These are phyloP conservation scores for Amniataba percoides DNA, from an alignment of 2,797 vertebrate species.

Conservation along the genomic window DNA sequence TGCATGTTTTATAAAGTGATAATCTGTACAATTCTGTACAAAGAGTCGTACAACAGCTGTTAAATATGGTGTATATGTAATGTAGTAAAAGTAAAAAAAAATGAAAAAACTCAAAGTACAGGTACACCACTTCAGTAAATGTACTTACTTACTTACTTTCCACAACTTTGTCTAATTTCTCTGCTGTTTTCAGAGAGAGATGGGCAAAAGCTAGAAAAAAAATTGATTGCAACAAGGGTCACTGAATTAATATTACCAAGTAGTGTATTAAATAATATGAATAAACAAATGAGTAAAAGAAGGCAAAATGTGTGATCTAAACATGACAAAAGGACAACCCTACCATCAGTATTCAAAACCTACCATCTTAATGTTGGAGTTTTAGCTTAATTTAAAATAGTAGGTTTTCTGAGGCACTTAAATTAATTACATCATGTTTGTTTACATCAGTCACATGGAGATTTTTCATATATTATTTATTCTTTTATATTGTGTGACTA, in stretches of 20 bases:
- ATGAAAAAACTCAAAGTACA: background rate
- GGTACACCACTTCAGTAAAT: background rate
- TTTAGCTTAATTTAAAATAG: background rate
- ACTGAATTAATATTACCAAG: background rate
- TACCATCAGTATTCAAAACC: background rate
- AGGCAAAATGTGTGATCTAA: background rate
- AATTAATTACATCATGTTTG: background rate
- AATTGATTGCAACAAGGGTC: background rate
- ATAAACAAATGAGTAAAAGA: background rate
- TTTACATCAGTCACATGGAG: background rate
- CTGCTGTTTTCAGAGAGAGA: background rate
- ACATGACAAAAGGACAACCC: background rate
- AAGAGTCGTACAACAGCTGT: background rate
- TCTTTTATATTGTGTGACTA: background rate
- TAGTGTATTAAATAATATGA: background rate
- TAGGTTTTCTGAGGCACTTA: background rate
- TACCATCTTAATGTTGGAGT: background rate
- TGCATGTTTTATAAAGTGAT: background rate
- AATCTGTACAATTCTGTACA: background rate
- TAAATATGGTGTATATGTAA: background rate
- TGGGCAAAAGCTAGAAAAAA: background rate
- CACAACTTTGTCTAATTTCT: background rate
- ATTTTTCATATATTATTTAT: background rate
- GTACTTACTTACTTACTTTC: background rate
- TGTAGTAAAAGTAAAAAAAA: background rate